These are phyloP conservation scores for Condylura cristata DNA, from an alignment of 2,113 vertebrate genomes.

Conservation along the genomic window DNA sequence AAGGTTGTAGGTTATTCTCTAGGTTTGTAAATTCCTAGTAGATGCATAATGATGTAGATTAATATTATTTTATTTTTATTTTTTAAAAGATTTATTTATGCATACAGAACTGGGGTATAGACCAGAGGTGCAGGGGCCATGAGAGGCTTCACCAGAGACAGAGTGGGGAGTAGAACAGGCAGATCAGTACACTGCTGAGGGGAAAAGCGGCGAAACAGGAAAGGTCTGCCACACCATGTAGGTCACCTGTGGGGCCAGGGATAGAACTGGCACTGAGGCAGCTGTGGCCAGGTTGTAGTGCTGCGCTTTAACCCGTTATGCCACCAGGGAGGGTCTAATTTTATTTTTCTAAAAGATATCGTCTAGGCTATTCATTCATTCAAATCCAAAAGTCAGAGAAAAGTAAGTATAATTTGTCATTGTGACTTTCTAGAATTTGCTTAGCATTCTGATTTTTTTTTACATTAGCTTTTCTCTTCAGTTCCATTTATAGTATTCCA, in stretches of 20 bases:
- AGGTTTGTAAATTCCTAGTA: conserved; percentile 23
- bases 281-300: too few species aligned
- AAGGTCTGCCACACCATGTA: too few species aligned
- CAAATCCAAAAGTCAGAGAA: conserved; percentile 49
- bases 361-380: conserved; percentile 46
- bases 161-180: too few species aligned
- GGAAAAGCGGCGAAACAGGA: too few species aligned
- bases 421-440: conserved; percentile 67
- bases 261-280: too few species aligned
- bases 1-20: conserved; percentile 48
- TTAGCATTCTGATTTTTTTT: conserved; percentile 69
- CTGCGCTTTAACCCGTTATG: too few species aligned
- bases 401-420: conserved; percentile 66
- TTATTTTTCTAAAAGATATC: conserved; percentile 54
- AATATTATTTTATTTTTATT: conserved; percentile 69
- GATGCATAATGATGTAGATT: conserved; percentile 60
- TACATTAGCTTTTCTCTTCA: conserved; percentile 56
- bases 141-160: too few species aligned
- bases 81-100: conserved; percentile 32
- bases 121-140: too few species aligned
- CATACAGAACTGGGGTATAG: too few species aligned
- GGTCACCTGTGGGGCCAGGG: too few species aligned
- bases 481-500: conserved; percentile 70
- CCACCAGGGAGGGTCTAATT: too few species aligned
- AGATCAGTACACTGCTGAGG: too few species aligned